Evolutionary conservation across 2,113 vertebrate species (phyloP), one percentile per base, ranked within the genome.

Genomic region (Notarius quadriscutis): DNA sequence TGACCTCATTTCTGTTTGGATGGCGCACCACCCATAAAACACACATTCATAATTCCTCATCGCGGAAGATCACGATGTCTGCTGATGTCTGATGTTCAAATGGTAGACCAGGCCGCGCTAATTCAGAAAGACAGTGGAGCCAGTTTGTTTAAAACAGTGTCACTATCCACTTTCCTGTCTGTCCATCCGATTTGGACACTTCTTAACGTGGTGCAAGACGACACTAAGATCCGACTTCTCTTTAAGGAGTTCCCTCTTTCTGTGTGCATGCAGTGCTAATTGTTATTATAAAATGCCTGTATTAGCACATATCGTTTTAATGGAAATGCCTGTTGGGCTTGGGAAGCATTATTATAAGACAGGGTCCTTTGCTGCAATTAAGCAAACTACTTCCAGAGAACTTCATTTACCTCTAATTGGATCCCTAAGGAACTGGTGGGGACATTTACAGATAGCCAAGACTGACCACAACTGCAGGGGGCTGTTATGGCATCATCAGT

Each of bases 321-420:
- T 67, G 20, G n/a, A 86, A 77, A 79, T 72, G 20, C 51, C 53
- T 71, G 22, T 82, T 62, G 71, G 78, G 41, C 60, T 53, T 30
- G 50, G 63, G n/a, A 67, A 41, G 27, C 62, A 50, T 83, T 69
- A 89, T 88, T 88, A 89, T 65, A 86, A 88, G 41, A 48, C 48
- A 75, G 84, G 48, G 60, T 75, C 82, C 60, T 88, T 78, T 41
- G 71, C 27, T 62, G 20, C 82, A 87, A 88, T 86, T 91, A 82
- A 53, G 79, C 18, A 88, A 89, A 90, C 86, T 84, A 81, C 77
- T 90, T 91, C 89, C 90, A 91, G 89, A 88, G 75, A 72, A 72
- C 53, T 75, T 78, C 30, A 30, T 86, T 87, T 80, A 67, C 86
- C 74, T 81, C 60, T 51, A 34, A 67, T 17, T 63, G 34, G 65